A percentile compares a stretch with the other conserved stretches of the same genome.
Conservation (phyloP, 2,888 invertebrate genomes). For the Xestoiulus laeticollis region DNA sequence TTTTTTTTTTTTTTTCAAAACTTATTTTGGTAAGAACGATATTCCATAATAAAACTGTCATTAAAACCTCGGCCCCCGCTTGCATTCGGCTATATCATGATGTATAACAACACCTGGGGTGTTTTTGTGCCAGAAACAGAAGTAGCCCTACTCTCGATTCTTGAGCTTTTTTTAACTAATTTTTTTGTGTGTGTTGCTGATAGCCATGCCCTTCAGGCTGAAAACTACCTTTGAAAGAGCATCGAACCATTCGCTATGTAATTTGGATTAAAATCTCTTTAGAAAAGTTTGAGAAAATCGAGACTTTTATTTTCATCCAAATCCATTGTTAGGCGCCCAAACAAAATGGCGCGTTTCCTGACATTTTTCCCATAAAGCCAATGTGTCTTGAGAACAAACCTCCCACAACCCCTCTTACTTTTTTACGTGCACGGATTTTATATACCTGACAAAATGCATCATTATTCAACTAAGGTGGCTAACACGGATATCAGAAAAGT, state of each 20-base stretch:
- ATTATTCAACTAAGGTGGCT: neutral
- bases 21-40: neutral
- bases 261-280: slow-evolving; percentile 10
- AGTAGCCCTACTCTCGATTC: neutral
- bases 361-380: slow-evolving; percentile 34
- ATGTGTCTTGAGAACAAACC: neutral
- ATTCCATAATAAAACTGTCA: neutral
- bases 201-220: neutral
- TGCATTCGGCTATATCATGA: neutral
- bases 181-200: neutral
- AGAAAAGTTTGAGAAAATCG: slow-evolving; percentile 14
- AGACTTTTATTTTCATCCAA: neutral
- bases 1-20: no score
- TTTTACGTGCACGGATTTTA: neutral
- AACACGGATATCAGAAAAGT: neutral
- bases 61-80: neutral
- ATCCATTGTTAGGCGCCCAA: neutral
- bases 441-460: no score
- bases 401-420: neutral
- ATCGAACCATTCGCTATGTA: slow-evolving; percentile 7
- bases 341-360: slow-evolving; percentile 5
- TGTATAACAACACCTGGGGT: neutral
- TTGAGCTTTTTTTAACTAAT: neutral
- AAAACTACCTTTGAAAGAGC: neutral
- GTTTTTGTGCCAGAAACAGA: neutral